Percentiles rank a stretch among this genome's conserved stretches.
Conservation (phyloP, 2,797 vertebrate species). For the Intellagama lesueurii region DNA sequence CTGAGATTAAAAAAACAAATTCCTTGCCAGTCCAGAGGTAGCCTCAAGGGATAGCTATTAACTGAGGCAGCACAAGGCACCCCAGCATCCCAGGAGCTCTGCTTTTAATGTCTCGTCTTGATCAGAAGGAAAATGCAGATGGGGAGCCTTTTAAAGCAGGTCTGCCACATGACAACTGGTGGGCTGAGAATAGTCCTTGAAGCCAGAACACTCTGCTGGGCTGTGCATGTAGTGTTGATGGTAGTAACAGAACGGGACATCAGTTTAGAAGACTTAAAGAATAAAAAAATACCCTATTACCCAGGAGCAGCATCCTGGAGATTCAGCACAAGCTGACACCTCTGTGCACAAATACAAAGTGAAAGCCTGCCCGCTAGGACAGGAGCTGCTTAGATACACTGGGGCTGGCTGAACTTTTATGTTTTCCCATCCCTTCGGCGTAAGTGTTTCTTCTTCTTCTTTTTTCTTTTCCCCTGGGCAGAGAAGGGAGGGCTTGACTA, state of each 20-base stretch:
- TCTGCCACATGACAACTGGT: not conserved
- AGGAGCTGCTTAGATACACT: slow-evolving; percentile 17
- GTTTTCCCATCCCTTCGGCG: slow-evolving; percentile 22
- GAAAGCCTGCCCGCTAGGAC: slow-evolving; percentile 15
- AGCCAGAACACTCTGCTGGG: not conserved
- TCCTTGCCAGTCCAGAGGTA: not conserved
- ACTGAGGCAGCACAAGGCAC: not conserved
- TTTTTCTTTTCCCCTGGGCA: not conserved
- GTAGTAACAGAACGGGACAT: not conserved
- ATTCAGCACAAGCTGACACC: not conserved
- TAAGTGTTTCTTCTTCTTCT: not conserved
- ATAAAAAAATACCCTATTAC: not conserved
- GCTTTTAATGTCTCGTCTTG: slow-evolving; percentile 7
- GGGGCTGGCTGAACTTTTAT: slow-evolving; percentile 33
- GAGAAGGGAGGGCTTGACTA: slow-evolving; percentile 40
- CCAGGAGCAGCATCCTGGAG: slow-evolving; percentile 10
- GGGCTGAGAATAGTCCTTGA: not conserved
- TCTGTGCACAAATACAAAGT: slow-evolving; percentile 7
- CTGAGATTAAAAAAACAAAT: not conserved
- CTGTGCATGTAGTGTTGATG: no score
- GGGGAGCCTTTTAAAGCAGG: not conserved
- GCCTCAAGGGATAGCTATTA: not conserved
- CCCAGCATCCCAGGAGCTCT: slow-evolving; percentile 24
- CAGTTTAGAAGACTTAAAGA: not conserved
- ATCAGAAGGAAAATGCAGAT: not conserved